Evolutionary conservation across 2,113 vertebrate genomes (phyloP), one percentile per base, ranked within the genome.

Genomic region (Sphaerodactylus townsendi): DNA sequence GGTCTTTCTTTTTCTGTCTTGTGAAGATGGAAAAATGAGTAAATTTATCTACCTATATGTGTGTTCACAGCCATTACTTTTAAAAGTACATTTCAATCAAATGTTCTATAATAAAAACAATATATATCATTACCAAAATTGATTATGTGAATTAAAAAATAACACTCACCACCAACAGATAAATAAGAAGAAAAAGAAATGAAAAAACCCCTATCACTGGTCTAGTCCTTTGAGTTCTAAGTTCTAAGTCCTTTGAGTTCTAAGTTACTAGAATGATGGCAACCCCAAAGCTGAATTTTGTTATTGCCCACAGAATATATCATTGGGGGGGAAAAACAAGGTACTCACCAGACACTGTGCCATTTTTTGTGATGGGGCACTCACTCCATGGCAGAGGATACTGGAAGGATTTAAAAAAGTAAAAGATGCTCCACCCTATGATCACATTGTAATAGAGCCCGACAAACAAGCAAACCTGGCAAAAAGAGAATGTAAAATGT

Each of bases 381-480:
- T 99, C 98, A 11, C 97, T 98, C 99, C 99, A 99, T 81, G 99
- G 99, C 79, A 99, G 95, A 1, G 99, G 99, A 90, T 97, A 98
- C 95, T 99, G 99, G 95, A 99, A 99, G 15, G 99, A 99, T 94
- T 99, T 96, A 87, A 99, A 98, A 94, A 99, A 99, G 93, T 99
- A 99, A 87, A 99, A 99, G 96, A 99, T 98, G 92, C 98, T 99
- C 99, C 99, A 99, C 79, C 98, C 98, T 0, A 99, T 99, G 94
- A 99, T 99, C 88, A 99, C 99, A 0, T 99, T 99, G 89, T 99
- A 99, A 83, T 99, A 99, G 79, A 99, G 97, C 23, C 98, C 98
- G 0, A 99, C 98, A 39, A 99, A 99, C 72, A 98, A 98, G 68
- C 98, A 99, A 35, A 99, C 98, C 99, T 99, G 80, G 21, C 0